phyloP scores from a whole-genome alignment of 2,888 invertebrate genomes.

The Hyppa rectilinea region DNA sequence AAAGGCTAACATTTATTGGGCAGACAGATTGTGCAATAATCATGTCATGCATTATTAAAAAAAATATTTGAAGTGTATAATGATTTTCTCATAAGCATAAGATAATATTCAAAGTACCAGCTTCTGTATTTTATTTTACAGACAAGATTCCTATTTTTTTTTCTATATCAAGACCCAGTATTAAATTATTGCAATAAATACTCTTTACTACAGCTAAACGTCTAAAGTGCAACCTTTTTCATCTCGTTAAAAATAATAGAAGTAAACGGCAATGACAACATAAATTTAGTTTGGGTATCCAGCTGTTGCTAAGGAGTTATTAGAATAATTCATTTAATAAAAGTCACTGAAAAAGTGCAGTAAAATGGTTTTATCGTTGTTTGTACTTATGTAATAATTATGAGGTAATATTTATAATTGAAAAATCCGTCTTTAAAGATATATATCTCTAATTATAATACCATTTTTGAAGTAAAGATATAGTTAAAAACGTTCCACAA shows the following conservation, averaged over 20 bases:
- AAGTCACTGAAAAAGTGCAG: neutral
- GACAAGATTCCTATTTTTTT: neutral
- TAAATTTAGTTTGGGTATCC: neutral
- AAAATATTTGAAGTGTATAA: neutral
- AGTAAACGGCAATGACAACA: neutral
- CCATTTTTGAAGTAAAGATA: slow-evolving; percentile 15
- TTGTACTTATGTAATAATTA: neutral
- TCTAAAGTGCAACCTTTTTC: neutral
- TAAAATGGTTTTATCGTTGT: neutral
- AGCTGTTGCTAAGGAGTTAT: too few species aligned
- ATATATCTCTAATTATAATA: neutral
- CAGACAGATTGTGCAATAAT: neutral
- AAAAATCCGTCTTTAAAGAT: too few species aligned
- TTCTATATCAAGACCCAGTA: neutral
- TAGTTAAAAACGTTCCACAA: neutral
- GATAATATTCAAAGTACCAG: neutral
- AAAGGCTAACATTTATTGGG: too few species aligned
- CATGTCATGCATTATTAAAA: neutral
- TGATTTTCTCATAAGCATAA: neutral
- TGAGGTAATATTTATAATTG: neutral
- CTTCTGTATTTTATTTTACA: neutral
- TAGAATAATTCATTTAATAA: neutral
- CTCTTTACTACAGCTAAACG: neutral
- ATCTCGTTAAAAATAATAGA: neutral
- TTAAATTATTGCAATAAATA: neutral